Evolutionary conservation across 2,888 invertebrate species (phyloP).

Genomic region (Hybos culiciformis): DNA sequence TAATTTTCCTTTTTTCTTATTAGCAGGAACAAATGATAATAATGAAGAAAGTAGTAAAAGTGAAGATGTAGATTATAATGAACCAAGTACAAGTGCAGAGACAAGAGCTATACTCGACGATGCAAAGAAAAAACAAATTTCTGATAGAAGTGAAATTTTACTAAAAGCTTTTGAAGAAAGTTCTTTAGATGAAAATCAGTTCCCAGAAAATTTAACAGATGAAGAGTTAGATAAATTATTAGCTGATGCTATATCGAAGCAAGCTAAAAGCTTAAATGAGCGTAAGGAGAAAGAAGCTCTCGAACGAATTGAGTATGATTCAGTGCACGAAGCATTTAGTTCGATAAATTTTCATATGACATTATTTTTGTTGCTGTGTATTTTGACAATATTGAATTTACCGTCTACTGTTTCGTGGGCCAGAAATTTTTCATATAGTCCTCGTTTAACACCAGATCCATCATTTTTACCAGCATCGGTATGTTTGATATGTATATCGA

Average conservation of each 20-base stretch:
- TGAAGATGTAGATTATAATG: background rate
- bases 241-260: constrained; percentile 15
- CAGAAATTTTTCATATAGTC: constrained; percentile 43
- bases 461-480: constrained; percentile 44
- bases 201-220: constrained; percentile 11
- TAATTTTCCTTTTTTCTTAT: too few relatives aligned
- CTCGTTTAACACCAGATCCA: constrained; percentile 41
- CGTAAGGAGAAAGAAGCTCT: constrained; percentile 16
- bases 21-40: too few relatives aligned
- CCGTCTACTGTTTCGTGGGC: constrained; percentile 69
- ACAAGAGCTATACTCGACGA: background rate
- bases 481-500: constrained; percentile 43
- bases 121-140: background rate
- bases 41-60: background rate
- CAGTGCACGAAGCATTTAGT: constrained; percentile 26
- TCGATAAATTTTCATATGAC: constrained; percentile 60
- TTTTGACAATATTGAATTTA: constrained; percentile 51
- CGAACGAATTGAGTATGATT: constrained; percentile 19
- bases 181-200: background rate
- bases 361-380: constrained; percentile 52
- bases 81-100: background rate
- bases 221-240: constrained; percentile 17
- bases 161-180: background rate
- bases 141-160: background rate
- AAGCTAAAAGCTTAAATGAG: constrained; percentile 13